Conservation (phyloP, 2,888 invertebrate genomes). For the Polyploca ridens region DNA sequence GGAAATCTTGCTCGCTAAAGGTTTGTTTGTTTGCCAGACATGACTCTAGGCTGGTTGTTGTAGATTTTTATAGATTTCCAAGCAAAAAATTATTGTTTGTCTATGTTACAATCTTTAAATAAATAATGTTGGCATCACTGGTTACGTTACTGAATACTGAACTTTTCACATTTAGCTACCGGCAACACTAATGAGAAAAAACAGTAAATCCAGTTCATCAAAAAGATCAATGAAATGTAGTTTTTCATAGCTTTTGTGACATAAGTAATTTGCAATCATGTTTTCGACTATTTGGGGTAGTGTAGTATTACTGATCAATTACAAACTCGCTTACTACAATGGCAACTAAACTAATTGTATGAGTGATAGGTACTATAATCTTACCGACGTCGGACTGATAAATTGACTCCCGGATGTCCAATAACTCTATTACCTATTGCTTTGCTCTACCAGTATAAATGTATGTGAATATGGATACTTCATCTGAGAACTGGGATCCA, state of each 20-base stretch:
- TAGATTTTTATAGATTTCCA: no score
- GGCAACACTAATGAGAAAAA: not conserved
- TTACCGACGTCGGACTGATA: constrained; percentile 15
- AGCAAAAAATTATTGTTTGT: no score
- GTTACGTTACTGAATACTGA: no score
- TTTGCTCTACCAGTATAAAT: constrained; percentile 24
- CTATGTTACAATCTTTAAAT: no score
- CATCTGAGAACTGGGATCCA: constrained; percentile 75
- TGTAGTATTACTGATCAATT: not conserved
- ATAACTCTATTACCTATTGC: constrained; percentile 6
- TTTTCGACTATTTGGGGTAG: not conserved
- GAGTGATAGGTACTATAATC: not conserved
- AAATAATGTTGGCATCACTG: no score
- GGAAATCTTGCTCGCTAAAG: no score
- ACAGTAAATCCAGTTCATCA: not conserved
- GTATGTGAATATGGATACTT: constrained; percentile 63
- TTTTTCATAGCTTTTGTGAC: not conserved
- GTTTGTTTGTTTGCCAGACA: no score
- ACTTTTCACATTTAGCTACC: no score
- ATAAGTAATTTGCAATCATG: not conserved
- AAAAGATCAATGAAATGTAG: constrained; percentile 5
- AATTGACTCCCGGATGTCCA: constrained; percentile 22
- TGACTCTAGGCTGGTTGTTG: no score
- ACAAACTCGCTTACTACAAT: not conserved
- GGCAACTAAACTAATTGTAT: not conserved